phyloP scores from a whole-genome alignment of 2,113 vertebrate genomes.

The Corynorhinus townsendii region DNA sequence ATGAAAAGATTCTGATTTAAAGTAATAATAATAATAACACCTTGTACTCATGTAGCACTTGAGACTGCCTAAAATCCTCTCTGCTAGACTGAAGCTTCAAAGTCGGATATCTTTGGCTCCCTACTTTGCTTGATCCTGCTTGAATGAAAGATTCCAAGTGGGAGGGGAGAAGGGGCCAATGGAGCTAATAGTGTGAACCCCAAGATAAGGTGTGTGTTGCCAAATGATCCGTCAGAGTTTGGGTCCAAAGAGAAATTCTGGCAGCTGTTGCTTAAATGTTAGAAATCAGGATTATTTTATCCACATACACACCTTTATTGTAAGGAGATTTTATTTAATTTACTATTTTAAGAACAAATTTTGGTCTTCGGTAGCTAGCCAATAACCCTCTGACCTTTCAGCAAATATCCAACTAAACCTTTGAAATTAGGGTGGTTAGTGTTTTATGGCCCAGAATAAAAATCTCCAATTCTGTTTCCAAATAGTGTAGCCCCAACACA shows the following conservation, averaged over 20 bases:
- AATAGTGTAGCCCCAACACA: constrained; percentile 81
- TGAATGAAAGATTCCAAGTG: constrained; percentile 53
- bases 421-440: constrained; percentile 81
- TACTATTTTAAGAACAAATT: constrained; percentile 69
- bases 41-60: constrained; percentile 35
- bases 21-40: constrained; percentile 10
- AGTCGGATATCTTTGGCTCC: constrained; percentile 35
- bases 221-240: background rate
- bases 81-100: constrained; percentile 30
- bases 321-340: constrained; percentile 41
- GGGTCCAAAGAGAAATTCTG: constrained; percentile 4
- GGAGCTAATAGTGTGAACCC: background rate
- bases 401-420: constrained; percentile 80
- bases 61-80: constrained; percentile 24
- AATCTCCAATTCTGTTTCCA: constrained; percentile 84
- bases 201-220: background rate
- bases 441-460: constrained; percentile 87
- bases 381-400: constrained; percentile 84
- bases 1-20: background rate
- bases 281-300: constrained; percentile 55
- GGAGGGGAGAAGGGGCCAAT: background rate
- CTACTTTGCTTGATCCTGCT: constrained; percentile 44
- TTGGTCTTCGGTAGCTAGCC: constrained; percentile 74
- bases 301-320: background rate
- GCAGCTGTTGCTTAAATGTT: background rate